Base-by-base conservation (phyloP, 2,888 invertebrate genomes). In the Melanotus villosus region DNA sequence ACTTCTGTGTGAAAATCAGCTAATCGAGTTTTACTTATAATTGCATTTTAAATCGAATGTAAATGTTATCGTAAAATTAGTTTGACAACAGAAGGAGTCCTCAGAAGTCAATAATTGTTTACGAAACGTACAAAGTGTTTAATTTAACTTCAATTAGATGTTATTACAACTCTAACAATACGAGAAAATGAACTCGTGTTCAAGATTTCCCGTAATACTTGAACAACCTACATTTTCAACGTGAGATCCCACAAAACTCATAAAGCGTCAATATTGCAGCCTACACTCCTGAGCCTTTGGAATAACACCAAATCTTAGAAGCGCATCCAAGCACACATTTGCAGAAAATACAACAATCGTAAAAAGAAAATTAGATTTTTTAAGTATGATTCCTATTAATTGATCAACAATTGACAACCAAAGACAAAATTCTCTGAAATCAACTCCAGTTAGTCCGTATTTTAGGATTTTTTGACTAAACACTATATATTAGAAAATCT, bases 201-300 rank as follows among this genome's bases (percentile, higher is more conserved):
- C 12, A 47, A 21, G 21, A 45, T 19, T 21, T 47, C 2, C 12
- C 12, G 12, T 47, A 47, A 47, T 47, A 26, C 47, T 6, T 21
- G 12, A 1, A 12, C 12, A 47, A 47, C 47, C 26, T 47, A 47
- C 23, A 23, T 47, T 41, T 23, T 47, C 47, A 47, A 23, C 12
- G 18, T 12, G 21, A 47, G 23, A 23, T 23, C 47, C 47, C 23
- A 2, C 14, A 14, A 14, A 47, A 47, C 47, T 47, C 23, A 47
- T 47, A 41, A 43, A 23, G 47, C 23, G 47, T 23, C 47, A 12
- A 47, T 47, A 47, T 47, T 47, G 47, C 21, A 47, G 47, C 47
- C 26, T 47, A 47, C 47, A 12, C 21, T 12, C 26, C n/a, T 47
- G 23, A 47, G 23, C 23, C 47, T 7, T 19, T 26, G 47, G 6